Conservation (phyloP, 2,797 vertebrate species). For the Notamacropus eugenii region DNA sequence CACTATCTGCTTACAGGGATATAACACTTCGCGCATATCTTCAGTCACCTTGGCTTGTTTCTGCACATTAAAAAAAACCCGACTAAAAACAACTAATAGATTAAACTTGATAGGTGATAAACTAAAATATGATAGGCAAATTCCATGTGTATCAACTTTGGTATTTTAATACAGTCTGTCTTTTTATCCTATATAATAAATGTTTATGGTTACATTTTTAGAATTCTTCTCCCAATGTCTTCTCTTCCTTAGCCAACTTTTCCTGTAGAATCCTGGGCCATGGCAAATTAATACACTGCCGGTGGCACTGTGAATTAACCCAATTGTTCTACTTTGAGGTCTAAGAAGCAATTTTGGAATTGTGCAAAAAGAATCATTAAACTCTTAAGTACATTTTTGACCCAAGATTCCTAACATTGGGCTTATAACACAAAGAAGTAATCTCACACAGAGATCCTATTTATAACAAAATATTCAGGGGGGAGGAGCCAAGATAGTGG, state of each 20-base stretch:
- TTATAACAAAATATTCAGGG: no score
- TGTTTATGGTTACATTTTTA: not conserved
- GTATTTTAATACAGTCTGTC: not conserved
- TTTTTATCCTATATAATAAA: not conserved
- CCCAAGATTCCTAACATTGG: not conserved
- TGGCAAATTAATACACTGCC: not conserved
- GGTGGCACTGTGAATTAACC: not conserved
- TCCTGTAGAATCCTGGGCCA: not conserved
- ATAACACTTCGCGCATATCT: not conserved
- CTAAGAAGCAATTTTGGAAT: not conserved
- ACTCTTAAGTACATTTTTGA: not conserved
- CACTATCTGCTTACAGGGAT: not conserved
- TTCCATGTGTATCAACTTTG: not conserved
- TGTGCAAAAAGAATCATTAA: not conserved
- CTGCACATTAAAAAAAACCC: not conserved
- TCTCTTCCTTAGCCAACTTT: not conserved
- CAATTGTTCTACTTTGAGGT: not conserved
- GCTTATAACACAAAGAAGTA: not conserved
- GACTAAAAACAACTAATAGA: not conserved
- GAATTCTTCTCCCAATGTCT: not conserved
- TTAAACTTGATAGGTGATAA: not conserved
- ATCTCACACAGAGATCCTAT: no score
- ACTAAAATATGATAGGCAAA: not conserved
- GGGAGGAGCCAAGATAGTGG: no score
- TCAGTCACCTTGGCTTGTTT: not conserved